These are phyloP conservation scores for Latrodectus elegans DNA, from an alignment of 2,888 invertebrate genomes.

Conservation along the genomic window DNA sequence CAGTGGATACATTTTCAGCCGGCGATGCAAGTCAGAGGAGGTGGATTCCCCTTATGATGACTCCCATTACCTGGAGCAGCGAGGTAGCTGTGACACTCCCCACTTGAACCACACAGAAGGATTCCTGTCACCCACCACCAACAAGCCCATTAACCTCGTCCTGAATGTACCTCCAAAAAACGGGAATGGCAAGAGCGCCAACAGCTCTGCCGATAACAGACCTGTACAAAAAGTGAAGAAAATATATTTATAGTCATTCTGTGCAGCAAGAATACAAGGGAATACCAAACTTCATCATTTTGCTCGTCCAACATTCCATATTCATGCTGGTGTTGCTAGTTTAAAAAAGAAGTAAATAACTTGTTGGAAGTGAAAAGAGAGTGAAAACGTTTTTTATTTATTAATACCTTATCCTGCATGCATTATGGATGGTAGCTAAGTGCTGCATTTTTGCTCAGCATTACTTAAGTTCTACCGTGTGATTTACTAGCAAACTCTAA, in stretches of 20 bases:
- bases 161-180: conserved; percentile 73
- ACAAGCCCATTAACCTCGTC: conserved; percentile 73
- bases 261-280: background rate
- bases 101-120: conserved; percentile 65
- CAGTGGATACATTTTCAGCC: conserved; percentile 88
- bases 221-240: conserved; percentile 73
- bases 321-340: conserved; percentile 56
- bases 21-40: conserved; percentile 90
- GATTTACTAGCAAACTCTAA: conserved; percentile 24
- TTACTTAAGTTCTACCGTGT: conserved; percentile 11
- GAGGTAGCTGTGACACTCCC: conserved; percentile 76
- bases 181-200: conserved; percentile 72
- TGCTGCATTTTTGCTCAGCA: conserved; percentile 45
- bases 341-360: background rate
- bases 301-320: conserved; percentile 68
- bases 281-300: conserved; percentile 36
- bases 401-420: conserved; percentile 27
- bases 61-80: conserved; percentile 94
- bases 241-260: conserved; percentile 72
- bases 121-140: conserved; percentile 68
- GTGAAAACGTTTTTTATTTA: no score
- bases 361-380: no score
- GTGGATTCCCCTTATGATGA: conserved; percentile 79
- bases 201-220: conserved; percentile 73
- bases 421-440: conserved; percentile 27